Evolutionary conservation across 2,888 invertebrate species (phyloP), one percentile per base, ranked within the genome.

Genomic region (Ichneumoninae sp.): DNA sequence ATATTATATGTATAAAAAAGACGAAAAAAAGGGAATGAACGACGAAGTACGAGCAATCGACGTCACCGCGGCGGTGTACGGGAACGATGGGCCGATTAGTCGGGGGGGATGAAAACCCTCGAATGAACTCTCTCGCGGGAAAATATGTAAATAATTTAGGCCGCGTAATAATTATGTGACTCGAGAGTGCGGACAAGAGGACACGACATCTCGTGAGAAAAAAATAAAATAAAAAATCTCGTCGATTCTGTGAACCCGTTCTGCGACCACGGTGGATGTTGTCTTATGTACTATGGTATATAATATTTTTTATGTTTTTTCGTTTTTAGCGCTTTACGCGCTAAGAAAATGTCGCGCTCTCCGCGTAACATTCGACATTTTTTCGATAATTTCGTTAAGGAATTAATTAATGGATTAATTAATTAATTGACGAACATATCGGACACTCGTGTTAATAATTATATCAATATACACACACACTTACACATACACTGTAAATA

Each of bases 191-290:
- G 74, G 16, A 26, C 50, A 65, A 47, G 62, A 47, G 72, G 60
- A 57, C 74, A 78, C 40, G 50, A 47, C 70, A 62, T 57, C 4
- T 57, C 57, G 50, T 75, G 66, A 72, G 30, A 71, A 54, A 76
- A 81, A 26, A 62, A 80, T 70, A 50, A 66, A 47, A 80, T 47
- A 77, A 69, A 84, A 80, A 80, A 80, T 84, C 60, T 84, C 83
- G 83, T 80, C 83, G 80, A 84, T 84, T 80, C 80, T 80, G 77
- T 74, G 74, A 84, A 84, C 69, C 84, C 84, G 80, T 81, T 78
- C n/a, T 69, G 84, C 84, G 84, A 84, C 80, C 84, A 84, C 80
- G 84, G 84, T 81, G 84, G 74, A 84, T 84, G 74, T 84, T 84
- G 72, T 81, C 80, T 81, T 78, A 70, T 54, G 52, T 77, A 77